Conservation (phyloP, 2,113 vertebrate species). For the Nannobrachium achirus region DNA sequence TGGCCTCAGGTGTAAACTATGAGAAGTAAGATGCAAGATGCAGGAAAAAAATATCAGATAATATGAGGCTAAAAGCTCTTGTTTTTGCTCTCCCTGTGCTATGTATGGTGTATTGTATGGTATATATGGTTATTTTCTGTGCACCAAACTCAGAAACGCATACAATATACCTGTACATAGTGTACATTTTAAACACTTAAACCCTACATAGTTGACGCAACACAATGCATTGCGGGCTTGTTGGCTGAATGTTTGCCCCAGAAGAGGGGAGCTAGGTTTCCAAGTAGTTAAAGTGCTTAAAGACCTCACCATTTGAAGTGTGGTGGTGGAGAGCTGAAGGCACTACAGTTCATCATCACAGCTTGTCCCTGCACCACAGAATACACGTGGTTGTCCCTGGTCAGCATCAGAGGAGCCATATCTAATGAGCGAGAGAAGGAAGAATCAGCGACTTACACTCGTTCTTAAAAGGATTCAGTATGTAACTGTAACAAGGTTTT, state of each 20-base stretch:
- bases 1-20: too few species aligned
- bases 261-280: too few species aligned
- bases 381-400: conserved; percentile 81
- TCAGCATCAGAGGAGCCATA: conserved; percentile 87
- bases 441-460: background rate
- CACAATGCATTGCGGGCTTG: too few species aligned
- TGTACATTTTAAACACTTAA: too few species aligned
- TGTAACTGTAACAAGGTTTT: too few species aligned
- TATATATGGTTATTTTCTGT: too few species aligned
- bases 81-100: background rate
- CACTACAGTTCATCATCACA: conserved; percentile 83
- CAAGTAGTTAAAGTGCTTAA: background rate
- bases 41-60: background rate
- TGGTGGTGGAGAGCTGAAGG: conserved; percentile 89
- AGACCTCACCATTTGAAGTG: conserved; percentile 82
- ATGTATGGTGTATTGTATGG: too few species aligned
- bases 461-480: too few species aligned
- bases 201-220: too few species aligned
- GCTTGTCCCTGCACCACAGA: conserved; percentile 79
- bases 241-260: too few species aligned
- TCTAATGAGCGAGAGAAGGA: conserved; percentile 70
- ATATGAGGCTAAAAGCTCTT: background rate
- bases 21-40: background rate
- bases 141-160: too few species aligned
- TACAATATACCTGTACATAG: too few species aligned